Evolutionary conservation across 1,140 invertebrate genomes (phyloP).

Genomic region (Drosophila bocqueti): DNA sequence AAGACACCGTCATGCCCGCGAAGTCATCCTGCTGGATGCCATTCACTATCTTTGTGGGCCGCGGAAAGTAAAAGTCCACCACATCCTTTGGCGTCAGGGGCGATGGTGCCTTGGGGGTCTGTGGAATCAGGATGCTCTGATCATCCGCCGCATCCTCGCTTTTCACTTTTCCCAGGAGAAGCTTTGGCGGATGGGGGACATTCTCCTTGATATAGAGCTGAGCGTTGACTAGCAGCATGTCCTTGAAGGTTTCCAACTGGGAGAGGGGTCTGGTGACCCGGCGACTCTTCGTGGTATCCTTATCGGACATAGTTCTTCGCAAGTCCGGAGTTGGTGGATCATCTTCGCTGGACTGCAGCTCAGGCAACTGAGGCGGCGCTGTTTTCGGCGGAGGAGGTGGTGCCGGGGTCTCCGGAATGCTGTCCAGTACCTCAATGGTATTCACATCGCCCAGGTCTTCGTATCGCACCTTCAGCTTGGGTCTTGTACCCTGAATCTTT

Average conservation of each 20-base stretch:
- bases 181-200: slow-evolving; percentile 74
- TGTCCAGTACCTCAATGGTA: slow-evolving; percentile 69
- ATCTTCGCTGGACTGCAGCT: slow-evolving; percentile 30
- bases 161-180: slow-evolving; percentile 58
- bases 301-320: slow-evolving; percentile 65
- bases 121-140: slow-evolving; percentile 36
- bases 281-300: slow-evolving; percentile 39
- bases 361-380: slow-evolving; percentile 53
- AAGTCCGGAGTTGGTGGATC: slow-evolving; percentile 49
- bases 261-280: slow-evolving; percentile 61
- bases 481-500: slow-evolving; percentile 53
- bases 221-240: slow-evolving; percentile 82
- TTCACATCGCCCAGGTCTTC: slow-evolving; percentile 43
- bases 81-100: slow-evolving; percentile 75
- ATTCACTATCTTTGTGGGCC: slow-evolving; percentile 83
- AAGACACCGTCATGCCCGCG: slow-evolving; percentile 88
- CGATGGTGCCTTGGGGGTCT: slow-evolving; percentile 24
- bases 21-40: slow-evolving; percentile 90
- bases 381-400: slow-evolving; percentile 63
- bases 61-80: slow-evolving; percentile 83
- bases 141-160: slow-evolving; percentile 48
- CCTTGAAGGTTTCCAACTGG: slow-evolving; percentile 76
- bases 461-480: slow-evolving; percentile 42
- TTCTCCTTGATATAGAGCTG: slow-evolving; percentile 80
- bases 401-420: slow-evolving; percentile 69